A percentile compares a stretch with the other conserved stretches of the same genome.
Evolutionary conservation across 1,140 invertebrate species (phyloP).

Genomic region (Linepithema humile): DNA sequence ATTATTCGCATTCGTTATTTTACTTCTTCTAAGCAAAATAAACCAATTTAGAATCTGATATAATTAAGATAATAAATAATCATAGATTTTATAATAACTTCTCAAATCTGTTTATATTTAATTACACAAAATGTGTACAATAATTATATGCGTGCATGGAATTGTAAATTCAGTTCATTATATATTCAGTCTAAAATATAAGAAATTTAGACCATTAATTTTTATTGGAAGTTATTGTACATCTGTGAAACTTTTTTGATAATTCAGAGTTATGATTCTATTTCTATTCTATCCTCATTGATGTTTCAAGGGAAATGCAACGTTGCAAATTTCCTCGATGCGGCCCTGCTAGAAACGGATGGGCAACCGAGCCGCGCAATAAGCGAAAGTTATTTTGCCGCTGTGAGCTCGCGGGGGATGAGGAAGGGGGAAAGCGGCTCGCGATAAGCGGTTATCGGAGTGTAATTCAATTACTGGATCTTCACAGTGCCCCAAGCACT

Average conservation of each 20-base stretch:
- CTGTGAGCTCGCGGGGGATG: conserved; percentile 27
- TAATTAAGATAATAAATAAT: no score
- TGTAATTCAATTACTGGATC: conserved; percentile 83
- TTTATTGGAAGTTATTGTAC: no score
- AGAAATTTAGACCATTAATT: no score
- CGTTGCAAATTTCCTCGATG: conserved; percentile 13
- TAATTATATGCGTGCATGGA: no score
- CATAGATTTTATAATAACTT: no score
- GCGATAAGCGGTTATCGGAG: conserved; percentile 80
- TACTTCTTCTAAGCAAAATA: background rate
- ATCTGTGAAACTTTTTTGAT: no score
- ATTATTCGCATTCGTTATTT: background rate
- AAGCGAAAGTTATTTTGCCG: conserved; percentile 65
- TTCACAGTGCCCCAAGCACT: conserved; percentile 79
- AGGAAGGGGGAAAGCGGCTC: background rate
- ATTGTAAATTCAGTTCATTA: no score
- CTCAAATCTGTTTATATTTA: conserved; percentile 2
- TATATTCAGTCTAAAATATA: no score
- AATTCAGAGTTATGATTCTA: background rate
- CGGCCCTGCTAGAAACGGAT: conserved; percentile 30
- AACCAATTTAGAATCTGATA: no score
- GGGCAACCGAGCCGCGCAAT: conserved; percentile 42
- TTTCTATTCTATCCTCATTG: background rate
- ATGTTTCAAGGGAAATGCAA: background rate
- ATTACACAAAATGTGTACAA: no score